Percentiles rank a stretch among this genome's conserved stretches.
phyloP scores from a whole-genome alignment of 2,797 vertebrate genomes.

The Scyliorhinus canicula region DNA sequence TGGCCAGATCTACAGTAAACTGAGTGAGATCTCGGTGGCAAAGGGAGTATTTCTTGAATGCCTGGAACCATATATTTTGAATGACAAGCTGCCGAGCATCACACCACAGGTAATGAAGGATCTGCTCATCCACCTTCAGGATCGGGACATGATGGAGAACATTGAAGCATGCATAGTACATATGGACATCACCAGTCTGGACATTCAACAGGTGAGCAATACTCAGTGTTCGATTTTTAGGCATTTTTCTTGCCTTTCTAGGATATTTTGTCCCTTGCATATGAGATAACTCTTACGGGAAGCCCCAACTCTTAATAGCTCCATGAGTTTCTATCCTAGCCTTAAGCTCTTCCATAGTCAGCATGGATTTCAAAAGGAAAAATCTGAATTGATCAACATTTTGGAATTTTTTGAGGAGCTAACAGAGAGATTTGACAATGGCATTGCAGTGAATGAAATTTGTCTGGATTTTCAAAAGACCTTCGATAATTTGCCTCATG shows the following conservation, averaged over 20 bases:
- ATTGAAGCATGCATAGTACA: conserved; percentile 92
- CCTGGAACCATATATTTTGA: conserved; percentile 82
- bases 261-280: background rate
- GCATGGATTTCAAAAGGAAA: background rate
- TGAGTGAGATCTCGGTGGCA: conserved; percentile 83
- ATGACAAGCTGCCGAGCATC: conserved; percentile 79
- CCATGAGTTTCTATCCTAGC: background rate
- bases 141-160: conserved; percentile 82
- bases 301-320: background rate
- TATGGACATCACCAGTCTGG: conserved; percentile 91
- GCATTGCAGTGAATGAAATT: too few relatives aligned
- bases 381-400: background rate
- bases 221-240: background rate
- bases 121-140: conserved; percentile 85
- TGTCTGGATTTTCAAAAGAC: background rate
- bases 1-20: conserved; percentile 78
- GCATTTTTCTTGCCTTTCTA: background rate
- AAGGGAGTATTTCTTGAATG: conserved; percentile 88
- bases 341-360: background rate
- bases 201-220: conserved; percentile 82
- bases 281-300: background rate
- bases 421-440: background rate
- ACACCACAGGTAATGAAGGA: conserved; percentile 89
- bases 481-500: background rate
- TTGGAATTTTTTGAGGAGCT: background rate